Evolutionary conservation across 2,113 vertebrate genomes (phyloP).

Genomic region (Myodes glareolus): DNA sequence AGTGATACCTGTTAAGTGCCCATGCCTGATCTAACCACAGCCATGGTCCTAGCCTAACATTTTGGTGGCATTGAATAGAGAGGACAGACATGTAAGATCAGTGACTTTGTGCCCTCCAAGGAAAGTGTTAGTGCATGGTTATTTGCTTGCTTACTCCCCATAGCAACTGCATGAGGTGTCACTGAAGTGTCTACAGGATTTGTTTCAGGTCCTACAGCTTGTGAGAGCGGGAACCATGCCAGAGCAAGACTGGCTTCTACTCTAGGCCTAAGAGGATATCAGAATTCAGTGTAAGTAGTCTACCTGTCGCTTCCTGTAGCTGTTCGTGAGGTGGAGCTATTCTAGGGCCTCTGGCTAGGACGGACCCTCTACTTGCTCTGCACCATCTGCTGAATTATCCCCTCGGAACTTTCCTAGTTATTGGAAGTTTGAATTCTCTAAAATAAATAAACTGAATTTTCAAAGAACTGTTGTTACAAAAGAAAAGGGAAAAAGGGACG

Average conservation of each 20-base stretch:
- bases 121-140: background rate
- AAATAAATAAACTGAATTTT: background rate
- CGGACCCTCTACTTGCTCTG: fast-evolving
- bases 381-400: fast-evolving
- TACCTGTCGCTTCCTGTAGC: background rate
- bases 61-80: fast-evolving
- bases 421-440: constrained; percentile 23
- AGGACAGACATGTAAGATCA: background rate
- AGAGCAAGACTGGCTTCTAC: background rate
- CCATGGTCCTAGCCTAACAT: background rate
- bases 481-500: background rate
- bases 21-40: background rate
- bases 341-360: background rate
- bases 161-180: background rate
- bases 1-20: background rate
- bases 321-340: background rate
- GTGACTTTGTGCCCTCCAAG: background rate
- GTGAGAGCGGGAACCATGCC: background rate
- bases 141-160: background rate
- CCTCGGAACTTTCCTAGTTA: background rate
- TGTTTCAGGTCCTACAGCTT: background rate
- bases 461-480: background rate
- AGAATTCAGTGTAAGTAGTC: background rate
- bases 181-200: background rate
- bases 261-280: background rate